Evolutionary conservation across 2,113 vertebrate genomes (phyloP).

Genomic region (Paedocypris sp.): DNA sequence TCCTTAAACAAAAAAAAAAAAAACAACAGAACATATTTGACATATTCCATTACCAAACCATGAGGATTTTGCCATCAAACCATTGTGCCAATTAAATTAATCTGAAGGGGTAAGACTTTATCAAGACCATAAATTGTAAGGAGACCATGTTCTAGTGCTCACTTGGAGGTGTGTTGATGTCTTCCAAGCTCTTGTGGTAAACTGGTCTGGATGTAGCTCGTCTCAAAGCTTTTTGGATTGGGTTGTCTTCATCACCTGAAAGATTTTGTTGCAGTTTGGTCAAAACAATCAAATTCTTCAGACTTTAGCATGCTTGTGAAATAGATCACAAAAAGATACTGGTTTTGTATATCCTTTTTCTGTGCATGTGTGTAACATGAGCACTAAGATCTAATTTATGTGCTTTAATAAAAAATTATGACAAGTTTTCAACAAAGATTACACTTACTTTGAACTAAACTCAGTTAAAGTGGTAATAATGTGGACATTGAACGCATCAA

Average conservation of each 20-base stretch:
- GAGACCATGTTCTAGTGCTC: too few species aligned
- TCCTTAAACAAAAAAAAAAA: conserved; percentile 11
- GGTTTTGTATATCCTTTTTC: neutral
- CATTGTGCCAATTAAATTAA: neutral
- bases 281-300: neutral
- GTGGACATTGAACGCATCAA: too few species aligned
- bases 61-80: neutral
- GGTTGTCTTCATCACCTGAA: conserved; percentile 58
- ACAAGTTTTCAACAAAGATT: neutral
- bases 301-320: too few species aligned
- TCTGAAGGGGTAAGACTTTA: too few species aligned
- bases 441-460: too few species aligned
- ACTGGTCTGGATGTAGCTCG: conserved; percentile 69
- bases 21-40: neutral
- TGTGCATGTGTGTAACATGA: neutral
- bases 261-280: conserved; percentile 19
- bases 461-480: too few species aligned
- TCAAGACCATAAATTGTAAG: too few species aligned
- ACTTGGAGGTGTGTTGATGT: conserved; percentile 78
- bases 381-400: neutral
- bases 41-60: conserved; percentile 1
- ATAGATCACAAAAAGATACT: neutral
- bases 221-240: conserved; percentile 72
- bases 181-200: conserved; percentile 83
- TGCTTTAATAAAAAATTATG: neutral